These are phyloP conservation scores for Drosophila paucipuncta DNA, from an alignment of 2,888 invertebrate species.

Conservation along the genomic window DNA sequence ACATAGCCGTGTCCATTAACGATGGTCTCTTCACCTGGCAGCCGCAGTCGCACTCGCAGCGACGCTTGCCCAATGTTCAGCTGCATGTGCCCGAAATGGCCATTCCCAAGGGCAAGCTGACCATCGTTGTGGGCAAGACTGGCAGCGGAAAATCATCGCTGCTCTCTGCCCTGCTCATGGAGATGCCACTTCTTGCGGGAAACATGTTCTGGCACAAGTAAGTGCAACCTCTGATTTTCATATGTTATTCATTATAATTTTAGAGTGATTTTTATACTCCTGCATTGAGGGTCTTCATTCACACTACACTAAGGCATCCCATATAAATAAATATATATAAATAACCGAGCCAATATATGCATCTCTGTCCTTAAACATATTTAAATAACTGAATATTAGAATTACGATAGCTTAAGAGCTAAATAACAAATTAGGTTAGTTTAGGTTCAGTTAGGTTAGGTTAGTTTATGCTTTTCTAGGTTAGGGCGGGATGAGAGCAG, in stretches of 20 bases:
- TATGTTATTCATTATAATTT: neutral
- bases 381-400: neutral
- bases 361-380: neutral
- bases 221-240: slow-evolving; percentile 63
- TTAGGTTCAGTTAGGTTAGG: no score
- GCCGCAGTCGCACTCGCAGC: slow-evolving; percentile 50
- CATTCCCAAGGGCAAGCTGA: slow-evolving; percentile 87
- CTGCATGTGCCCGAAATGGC: slow-evolving; percentile 79
- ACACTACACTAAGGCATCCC: neutral
- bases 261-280: neutral
- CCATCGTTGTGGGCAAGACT: slow-evolving; percentile 92
- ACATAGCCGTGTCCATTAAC: slow-evolving; percentile 83
- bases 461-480: no score
- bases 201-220: slow-evolving; percentile 89
- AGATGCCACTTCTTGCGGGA: slow-evolving; percentile 90
- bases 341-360: neutral
- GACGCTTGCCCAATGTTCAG: slow-evolving; percentile 55
- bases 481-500: neutral
- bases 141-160: slow-evolving; percentile 93
- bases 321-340: neutral
- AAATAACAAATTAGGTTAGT: no score
- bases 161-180: slow-evolving; percentile 91
- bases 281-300: neutral
- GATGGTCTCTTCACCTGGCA: slow-evolving; percentile 80
- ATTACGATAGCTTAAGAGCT: neutral